phyloP scores from a whole-genome alignment of 2,888 invertebrate species.

The Molorchus minor region DNA sequence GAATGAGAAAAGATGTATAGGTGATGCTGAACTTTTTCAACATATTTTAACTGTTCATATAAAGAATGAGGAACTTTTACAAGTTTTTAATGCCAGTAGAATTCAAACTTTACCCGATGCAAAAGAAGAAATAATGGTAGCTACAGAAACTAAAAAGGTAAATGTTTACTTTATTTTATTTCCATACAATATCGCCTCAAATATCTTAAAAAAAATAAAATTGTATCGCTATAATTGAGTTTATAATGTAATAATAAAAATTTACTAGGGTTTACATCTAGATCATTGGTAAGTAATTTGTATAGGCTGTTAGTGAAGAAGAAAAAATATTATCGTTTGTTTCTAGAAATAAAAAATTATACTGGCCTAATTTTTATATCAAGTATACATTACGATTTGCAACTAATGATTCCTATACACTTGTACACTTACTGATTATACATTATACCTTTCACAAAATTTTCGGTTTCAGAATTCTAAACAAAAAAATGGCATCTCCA shows the following conservation, averaged over 20 bases:
- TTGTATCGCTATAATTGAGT: too few relatives aligned
- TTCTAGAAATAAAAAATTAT: neutral
- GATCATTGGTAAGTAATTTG: too few relatives aligned
- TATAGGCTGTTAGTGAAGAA: neutral
- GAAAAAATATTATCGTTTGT: neutral
- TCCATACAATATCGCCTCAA: too few relatives aligned
- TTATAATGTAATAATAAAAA: too few relatives aligned
- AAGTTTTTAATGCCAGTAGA: slow-evolving; percentile 38
- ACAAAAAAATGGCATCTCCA: slow-evolving; percentile 24
- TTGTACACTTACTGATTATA: too few relatives aligned
- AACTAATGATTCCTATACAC: too few relatives aligned
- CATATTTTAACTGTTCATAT: slow-evolving; percentile 43
- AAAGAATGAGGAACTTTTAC: slow-evolving; percentile 43
- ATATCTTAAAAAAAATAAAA: too few relatives aligned
- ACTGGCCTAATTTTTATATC: too few relatives aligned
- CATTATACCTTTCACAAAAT: too few relatives aligned
- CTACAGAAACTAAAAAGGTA: slow-evolving; percentile 20
- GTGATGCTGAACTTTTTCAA: slow-evolving; percentile 57
- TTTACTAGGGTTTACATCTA: too few relatives aligned
- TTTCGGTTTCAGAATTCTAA: slow-evolving; percentile 34
- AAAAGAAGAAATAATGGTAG: slow-evolving; percentile 32
- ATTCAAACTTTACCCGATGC: slow-evolving; percentile 27
- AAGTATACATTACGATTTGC: too few relatives aligned
- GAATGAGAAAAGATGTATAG: slow-evolving; percentile 47
- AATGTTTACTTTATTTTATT: too few relatives aligned